Evolutionary conservation across 2,113 vertebrate genomes (phyloP).

Genomic region (Macheiramphus alcinus): DNA sequence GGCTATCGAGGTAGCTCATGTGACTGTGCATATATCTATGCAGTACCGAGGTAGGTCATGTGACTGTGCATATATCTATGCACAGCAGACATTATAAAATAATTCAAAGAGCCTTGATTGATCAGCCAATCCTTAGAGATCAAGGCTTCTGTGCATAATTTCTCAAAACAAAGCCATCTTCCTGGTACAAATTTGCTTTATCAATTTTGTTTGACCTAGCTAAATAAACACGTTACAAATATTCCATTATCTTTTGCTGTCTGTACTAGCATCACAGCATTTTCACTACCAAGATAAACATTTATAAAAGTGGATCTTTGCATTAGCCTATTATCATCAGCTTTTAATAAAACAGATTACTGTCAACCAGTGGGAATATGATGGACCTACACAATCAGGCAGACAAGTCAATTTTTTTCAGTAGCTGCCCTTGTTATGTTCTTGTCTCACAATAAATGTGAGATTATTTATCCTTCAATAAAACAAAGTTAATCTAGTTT

Average conservation of each 20-base stretch:
- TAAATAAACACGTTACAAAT: not conserved
- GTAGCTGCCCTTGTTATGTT: not conserved
- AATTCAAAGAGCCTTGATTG: not conserved
- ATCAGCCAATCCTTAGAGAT: not conserved
- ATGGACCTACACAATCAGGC: not conserved
- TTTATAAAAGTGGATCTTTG: not conserved
- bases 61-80: not conserved
- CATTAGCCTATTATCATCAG: not conserved
- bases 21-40: not conserved
- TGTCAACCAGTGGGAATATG: not conserved
- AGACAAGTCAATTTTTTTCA: not conserved
- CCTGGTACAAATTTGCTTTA: not conserved
- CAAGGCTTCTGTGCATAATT: not conserved
- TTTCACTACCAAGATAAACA: not conserved
- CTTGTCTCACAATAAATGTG: not conserved
- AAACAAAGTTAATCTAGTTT: not conserved
- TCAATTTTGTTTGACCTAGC: not conserved
- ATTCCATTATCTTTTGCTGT: not conserved
- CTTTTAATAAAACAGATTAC: not conserved
- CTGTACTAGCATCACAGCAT: not conserved
- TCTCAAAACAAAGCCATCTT: conserved; percentile 11
- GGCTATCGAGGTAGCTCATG: not conserved
- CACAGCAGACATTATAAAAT: not conserved
- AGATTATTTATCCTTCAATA: not conserved
- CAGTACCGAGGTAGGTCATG: not conserved